phyloP scores from a whole-genome alignment of 2,113 vertebrate species.

The Gallinago media region DNA sequence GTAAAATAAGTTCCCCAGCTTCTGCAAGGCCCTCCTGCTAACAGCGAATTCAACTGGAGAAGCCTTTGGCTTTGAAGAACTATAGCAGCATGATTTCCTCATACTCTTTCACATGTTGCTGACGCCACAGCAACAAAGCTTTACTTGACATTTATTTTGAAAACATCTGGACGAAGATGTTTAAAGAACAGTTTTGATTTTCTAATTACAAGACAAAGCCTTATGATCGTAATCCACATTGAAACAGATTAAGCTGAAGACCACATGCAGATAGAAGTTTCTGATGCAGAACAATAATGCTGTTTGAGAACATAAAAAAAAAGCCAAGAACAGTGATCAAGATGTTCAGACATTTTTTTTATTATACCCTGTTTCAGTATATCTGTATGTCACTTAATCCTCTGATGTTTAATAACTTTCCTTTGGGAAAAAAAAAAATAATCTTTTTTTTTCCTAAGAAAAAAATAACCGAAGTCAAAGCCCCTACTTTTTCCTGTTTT shows the following conservation, averaged over 20 bases:
- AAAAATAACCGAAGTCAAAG: neutral
- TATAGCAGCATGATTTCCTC: neutral
- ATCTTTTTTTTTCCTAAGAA: neutral
- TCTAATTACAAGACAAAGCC: neutral
- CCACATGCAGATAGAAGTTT: neutral
- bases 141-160: neutral
- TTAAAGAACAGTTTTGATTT: constrained; percentile 4
- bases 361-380: neutral
- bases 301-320: neutral
- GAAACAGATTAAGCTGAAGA: neutral
- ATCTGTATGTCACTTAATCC: neutral
- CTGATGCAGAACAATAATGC: neutral
- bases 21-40: neutral
- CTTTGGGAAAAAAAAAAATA: neutral
- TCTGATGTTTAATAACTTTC: neutral
- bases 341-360: neutral
- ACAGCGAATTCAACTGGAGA: neutral
- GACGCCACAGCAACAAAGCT: neutral
- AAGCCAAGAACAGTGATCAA: neutral
- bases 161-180: neutral
- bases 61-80: neutral
- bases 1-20: neutral
- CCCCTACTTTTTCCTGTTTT: neutral
- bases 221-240: accelerated
- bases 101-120: neutral